phyloP scores from a whole-genome alignment of 1,140 invertebrate species.

The Drosophila nigromelanica region DNA sequence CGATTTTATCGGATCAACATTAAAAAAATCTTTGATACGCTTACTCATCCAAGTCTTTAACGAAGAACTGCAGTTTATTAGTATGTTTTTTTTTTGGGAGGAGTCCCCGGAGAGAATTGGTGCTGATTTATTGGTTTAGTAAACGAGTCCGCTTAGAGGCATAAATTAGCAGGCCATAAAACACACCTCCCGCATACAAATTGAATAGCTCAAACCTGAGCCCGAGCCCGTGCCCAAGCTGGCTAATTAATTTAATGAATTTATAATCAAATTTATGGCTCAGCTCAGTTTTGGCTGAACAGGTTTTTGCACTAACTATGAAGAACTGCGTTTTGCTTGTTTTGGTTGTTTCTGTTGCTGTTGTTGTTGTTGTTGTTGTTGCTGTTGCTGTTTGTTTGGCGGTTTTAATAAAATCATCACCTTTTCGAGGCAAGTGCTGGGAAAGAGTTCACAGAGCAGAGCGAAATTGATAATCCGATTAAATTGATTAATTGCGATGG shows the following conservation, averaged over 20 bases:
- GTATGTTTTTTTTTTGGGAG: neutral
- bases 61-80: neutral
- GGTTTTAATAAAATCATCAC: conserved; percentile 74
- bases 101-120: conserved; percentile 17
- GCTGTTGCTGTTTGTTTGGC: neutral
- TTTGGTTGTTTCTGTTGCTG: no score
- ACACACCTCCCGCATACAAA: conserved; percentile 44
- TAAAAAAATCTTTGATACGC: neutral
- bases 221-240: conserved; percentile 5
- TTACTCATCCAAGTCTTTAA: neutral
- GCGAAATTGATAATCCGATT: conserved; percentile 63
- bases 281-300: conserved; percentile 17
- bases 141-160: conserved; percentile 40
- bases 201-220: neutral
- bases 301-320: conserved; percentile 31
- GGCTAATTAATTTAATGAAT: conserved; percentile 60
- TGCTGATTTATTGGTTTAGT: conserved; percentile 58
- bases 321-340: conserved; percentile 25
- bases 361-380: neutral
- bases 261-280: conserved; percentile 43
- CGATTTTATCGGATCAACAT: no score
- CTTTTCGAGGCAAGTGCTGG: conserved; percentile 34
- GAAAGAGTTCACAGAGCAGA: conserved; percentile 11
- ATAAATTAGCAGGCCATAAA: conserved; percentile 60
- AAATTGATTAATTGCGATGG: conserved; percentile 67